A percentile compares a stretch with the other conserved stretches of the same genome.
phyloP scores from a whole-genome alignment of 1,140 invertebrate species.

The Potamilus streckersoni region DNA sequence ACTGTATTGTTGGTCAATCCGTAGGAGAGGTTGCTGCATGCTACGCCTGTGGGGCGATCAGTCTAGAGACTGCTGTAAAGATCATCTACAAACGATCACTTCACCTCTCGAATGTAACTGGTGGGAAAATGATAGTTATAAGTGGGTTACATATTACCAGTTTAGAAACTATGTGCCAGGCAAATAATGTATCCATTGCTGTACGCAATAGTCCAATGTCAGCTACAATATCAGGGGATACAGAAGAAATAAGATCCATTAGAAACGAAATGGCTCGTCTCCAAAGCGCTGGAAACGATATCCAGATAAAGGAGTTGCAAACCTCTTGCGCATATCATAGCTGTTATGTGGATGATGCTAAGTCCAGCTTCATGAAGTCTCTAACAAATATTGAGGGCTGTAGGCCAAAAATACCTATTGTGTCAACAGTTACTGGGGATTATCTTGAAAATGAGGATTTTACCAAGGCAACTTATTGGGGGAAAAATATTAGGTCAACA shows the following conservation, averaged over 20 bases:
- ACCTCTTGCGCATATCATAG: constrained; percentile 40
- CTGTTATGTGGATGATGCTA: constrained; percentile 28
- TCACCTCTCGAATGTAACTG: constrained; percentile 25
- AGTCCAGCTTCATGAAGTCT: not conserved
- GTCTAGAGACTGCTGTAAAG: constrained; percentile 45
- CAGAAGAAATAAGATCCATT: constrained; percentile 19
- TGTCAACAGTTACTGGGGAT: constrained; percentile 10
- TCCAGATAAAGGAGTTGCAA: constrained; percentile 3
- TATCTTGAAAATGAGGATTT: not conserved
- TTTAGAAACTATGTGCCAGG: constrained; percentile 23
- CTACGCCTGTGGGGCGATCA: constrained; percentile 37
- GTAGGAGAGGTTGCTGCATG: constrained; percentile 57
- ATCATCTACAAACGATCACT: constrained; percentile 49
- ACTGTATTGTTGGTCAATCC: constrained; percentile 51
- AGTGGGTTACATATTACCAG: constrained; percentile 25
- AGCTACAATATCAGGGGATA: constrained; percentile 49
- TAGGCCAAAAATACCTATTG: not conserved
- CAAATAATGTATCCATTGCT: constrained; percentile 27
- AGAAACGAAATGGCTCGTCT: constrained; percentile 12
- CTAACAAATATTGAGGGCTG: not conserved
- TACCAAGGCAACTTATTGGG: constrained; percentile 26
- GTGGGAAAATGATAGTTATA: constrained; percentile 50
- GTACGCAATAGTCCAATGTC: constrained; percentile 43
- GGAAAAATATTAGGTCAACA: constrained; percentile 25
- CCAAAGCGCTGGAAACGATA: not conserved